Evolutionary conservation across 2,113 vertebrate genomes (phyloP), one percentile per base, ranked within the genome.

Genomic region (Ictidomys tridecemlineatus): DNA sequence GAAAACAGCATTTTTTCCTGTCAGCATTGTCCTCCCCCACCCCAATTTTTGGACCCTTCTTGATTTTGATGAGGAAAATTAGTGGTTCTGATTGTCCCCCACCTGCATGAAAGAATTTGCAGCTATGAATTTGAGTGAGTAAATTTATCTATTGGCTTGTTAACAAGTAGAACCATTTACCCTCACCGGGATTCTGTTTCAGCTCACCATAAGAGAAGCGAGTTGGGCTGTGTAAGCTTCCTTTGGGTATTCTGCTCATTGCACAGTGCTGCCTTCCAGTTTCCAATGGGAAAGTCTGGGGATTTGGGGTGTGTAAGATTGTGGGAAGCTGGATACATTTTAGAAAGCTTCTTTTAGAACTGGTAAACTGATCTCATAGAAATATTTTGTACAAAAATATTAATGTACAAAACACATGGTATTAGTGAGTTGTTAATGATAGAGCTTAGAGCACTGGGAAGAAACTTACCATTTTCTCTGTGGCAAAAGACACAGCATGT

Each of bases 341-440:
- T 39, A 39, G 39, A 39, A 39, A 95, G 74, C 37, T 82, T 93
- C 48, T 53, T 93, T 96, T 92, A 85, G 20, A 86, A 76, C 16
- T 95, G 85, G 30, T 86, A 84, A 95, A 61, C 56, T 88, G 34
- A 74, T 90, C 74, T 94, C 56, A 70, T 79, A 58, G 70, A 70
- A 79, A 22, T 67, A 76, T 93, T 92, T 95, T 96, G 45, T 85
- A 61, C n/a, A 69, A 97, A 95, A 92, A 56, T 79, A 85, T 93
- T 89, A 61, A 61, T 61, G 22, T 26, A 24, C 22, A 61, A 61
- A 61, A 61, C 22, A 26, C 58, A 24, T 63, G 76, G 51, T 87
- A 30, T 77, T 85, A 89, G 39, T 32, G 30, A 45, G 28, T 77
- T 93, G 37, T 73, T 95, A 94, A 73, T 92, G 87, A 80, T 94